Evolutionary conservation across 1,140 invertebrate genomes (phyloP), one percentile per base, ranked within the genome.

Genomic region (Ericerus pela): DNA sequence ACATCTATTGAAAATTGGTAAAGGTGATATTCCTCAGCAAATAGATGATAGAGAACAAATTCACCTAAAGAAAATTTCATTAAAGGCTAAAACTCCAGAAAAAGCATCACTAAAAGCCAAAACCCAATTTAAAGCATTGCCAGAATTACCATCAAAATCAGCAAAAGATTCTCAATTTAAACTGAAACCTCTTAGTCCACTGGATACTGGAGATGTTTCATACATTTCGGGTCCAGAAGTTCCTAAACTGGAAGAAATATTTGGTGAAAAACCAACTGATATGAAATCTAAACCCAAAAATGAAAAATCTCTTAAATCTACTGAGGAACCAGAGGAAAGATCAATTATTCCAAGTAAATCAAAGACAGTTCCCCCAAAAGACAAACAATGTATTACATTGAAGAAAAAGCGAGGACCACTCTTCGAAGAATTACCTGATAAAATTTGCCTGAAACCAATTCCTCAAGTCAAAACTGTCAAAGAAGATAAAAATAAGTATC

Each of bases 261-360:
- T 59, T 36, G 66, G 63, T 55, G 60, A 66, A 37, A 56, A 58
- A 55, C 36, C 55, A 12, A 38, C 54, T 51, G 54, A 54, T 31
- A 37, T 18, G 0, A 70, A 58, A 64, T 65, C 62, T 59, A 66
- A 54, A 63, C 62, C 12, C 56, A 68, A 60, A 10, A 60, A 64
- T 60, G 47, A 57, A 41, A 11, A 36, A 22, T 54, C 61, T 27
- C 54, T 60, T 8, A 58, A 58, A 37, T 53, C 54, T 22, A 57
- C 59, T 36, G 56, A 59, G 2, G 66, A 66, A 41, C 68, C 67
- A 8, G 71, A 75, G 58, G 68, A 71, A 54, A 64, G 68, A 59
- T 63, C 64, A 6, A 63, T 76, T 4, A 75, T 68, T 1, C 36
- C 60, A 3, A 66, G 66, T 8, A 68, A 68, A 57, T 61, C 64